Evolutionary conservation across 2,888 invertebrate species (phyloP).

Genomic region (Campoletis raptor): DNA sequence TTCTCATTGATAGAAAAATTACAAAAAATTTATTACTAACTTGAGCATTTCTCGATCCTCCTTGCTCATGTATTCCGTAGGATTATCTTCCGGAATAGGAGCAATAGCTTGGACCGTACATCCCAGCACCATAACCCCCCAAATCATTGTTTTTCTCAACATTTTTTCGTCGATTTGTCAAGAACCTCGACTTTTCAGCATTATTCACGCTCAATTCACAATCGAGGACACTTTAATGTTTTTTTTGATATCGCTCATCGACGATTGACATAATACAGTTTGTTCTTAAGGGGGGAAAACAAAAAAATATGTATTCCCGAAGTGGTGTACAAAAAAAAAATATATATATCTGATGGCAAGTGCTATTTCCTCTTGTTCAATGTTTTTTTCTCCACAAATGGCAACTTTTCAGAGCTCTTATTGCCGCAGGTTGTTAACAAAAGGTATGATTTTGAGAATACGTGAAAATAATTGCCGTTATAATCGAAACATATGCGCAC

Average conservation of each 20-base stretch:
- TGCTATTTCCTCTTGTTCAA: neutral
- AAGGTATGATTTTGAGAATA: neutral
- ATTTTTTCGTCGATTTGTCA: conserved; percentile 80
- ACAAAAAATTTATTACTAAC: conserved; percentile 84
- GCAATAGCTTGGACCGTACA: conserved; percentile 74
- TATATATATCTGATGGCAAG: neutral
- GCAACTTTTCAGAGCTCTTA: neutral
- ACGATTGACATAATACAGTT: neutral
- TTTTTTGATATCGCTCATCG: conserved; percentile 16
- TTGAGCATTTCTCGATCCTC: conserved; percentile 88
- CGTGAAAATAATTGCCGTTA: conserved; percentile 11
- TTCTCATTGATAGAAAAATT: neutral
- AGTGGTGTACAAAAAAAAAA: neutral
- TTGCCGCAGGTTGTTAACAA: conserved; percentile 6
- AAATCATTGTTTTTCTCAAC: conserved; percentile 76
- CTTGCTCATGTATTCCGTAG: conserved; percentile 87
- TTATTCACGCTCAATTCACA: conserved; percentile 68
- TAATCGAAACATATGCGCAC: conserved; percentile 43
- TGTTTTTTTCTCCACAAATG: neutral
- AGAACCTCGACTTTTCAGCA: conserved; percentile 76
- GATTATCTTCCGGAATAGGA: conserved; percentile 76
- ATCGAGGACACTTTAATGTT: conserved; percentile 7
- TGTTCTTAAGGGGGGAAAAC: neutral
- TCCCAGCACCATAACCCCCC: conserved; percentile 77
- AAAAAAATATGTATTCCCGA: neutral